Evolutionary conservation across 2,797 vertebrate genomes (phyloP).

Genomic region (Silurus lanzhouensis): DNA sequence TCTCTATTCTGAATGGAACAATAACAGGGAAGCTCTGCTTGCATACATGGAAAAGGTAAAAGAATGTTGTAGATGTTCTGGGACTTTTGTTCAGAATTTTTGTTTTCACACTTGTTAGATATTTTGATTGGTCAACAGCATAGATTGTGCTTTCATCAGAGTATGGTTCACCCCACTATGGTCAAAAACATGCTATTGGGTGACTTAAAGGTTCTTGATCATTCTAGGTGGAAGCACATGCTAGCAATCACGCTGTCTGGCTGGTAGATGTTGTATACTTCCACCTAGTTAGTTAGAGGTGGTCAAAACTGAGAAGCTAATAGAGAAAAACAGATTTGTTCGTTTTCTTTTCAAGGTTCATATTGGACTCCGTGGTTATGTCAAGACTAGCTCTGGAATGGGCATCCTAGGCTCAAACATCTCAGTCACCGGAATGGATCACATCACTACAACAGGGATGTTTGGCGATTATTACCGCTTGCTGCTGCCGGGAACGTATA

Average conservation of each 20-base stretch:
- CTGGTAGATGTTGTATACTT: background rate
- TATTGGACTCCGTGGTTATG: conserved; percentile 88
- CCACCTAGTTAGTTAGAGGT: background rate
- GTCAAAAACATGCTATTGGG: background rate
- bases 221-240: background rate
- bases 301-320: background rate
- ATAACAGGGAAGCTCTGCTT: conserved; percentile 90
- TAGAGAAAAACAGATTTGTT: background rate
- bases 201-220: background rate
- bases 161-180: background rate
- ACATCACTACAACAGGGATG: conserved; percentile 84
- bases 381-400: conserved; percentile 76
- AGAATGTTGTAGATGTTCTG: background rate
- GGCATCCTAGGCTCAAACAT: conserved; percentile 76
- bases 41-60: conserved; percentile 90
- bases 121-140: background rate
- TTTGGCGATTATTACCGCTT: conserved; percentile 91
- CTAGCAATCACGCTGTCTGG: background rate
- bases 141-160: background rate
- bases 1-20: conserved; percentile 86
- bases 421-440: conserved; percentile 81
- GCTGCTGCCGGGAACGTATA: conserved; percentile 88
- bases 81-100: background rate
- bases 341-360: conserved; percentile 78
- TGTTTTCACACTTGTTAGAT: background rate